Percentiles rank a stretch among this genome's conserved stretches.
phyloP scores from a whole-genome alignment of 2,113 vertebrate species.

The Phalacrocorax aristotelis region DNA sequence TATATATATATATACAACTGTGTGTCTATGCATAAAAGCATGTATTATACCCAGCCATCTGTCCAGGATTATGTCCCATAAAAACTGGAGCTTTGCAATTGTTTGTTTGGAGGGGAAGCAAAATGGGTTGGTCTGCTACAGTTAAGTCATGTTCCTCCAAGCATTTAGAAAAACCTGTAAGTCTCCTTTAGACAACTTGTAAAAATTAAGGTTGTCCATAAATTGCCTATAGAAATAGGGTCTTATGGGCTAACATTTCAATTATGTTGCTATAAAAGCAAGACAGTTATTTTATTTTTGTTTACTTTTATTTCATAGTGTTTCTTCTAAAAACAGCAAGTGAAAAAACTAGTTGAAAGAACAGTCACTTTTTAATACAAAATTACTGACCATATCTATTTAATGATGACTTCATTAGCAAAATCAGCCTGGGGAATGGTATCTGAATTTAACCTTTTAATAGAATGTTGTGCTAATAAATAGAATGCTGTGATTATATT shows the following conservation, averaged over 20 bases:
- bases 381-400: neutral
- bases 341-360: neutral
- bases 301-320: neutral
- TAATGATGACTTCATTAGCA: neutral
- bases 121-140: neutral
- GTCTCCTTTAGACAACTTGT: neutral
- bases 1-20: neutral
- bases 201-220: neutral
- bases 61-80: neutral
- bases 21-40: neutral
- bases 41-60: neutral
- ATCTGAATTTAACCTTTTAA: neutral
- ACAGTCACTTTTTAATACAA: neutral
- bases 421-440: neutral
- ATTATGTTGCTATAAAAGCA: neutral
- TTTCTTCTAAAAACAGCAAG: neutral
- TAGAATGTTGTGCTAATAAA: neutral
- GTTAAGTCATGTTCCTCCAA: neutral
- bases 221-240: neutral
- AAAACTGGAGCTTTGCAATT: neutral
- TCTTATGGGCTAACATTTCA: neutral
- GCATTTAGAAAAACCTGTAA: neutral
- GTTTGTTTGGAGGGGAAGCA: neutral
- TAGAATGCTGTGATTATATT: neutral
- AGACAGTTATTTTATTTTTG: neutral